Percentiles rank a stretch among this genome's conserved stretches.
Conservation (phyloP, 2,113 vertebrate genomes). For the Podocnemis expansa region DNA sequence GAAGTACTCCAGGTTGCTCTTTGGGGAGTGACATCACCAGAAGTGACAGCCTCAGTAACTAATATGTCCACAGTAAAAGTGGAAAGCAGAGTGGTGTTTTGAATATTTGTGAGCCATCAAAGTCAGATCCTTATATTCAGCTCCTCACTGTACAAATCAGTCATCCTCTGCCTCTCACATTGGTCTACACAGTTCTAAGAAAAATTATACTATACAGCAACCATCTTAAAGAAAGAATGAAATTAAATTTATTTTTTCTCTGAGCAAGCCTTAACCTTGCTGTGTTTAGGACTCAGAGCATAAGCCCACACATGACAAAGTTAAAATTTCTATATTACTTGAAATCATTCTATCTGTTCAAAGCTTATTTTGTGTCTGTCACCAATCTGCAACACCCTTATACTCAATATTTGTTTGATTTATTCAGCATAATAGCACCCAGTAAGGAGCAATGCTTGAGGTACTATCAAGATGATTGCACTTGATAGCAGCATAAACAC, state of each 20-base stretch:
- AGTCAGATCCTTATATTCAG: not conserved
- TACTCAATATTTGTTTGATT: not conserved
- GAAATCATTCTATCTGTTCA: conserved; percentile 60
- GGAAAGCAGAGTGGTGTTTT: not conserved
- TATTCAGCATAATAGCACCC: not conserved
- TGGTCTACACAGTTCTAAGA: not conserved
- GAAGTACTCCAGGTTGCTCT: too few species aligned
- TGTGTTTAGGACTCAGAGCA: conserved; percentile 64
- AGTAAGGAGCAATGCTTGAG: not conserved
- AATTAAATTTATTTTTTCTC: conserved; percentile 64
- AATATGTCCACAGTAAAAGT: not conserved
- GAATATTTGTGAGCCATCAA: not conserved
- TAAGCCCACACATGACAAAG: conserved; percentile 58
- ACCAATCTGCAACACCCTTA: not conserved
- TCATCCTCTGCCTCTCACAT: conserved; percentile 43
- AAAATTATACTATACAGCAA: conserved; percentile 43
- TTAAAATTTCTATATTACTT: conserved; percentile 63
- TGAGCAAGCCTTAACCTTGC: conserved; percentile 74
- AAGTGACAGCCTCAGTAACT: not conserved
- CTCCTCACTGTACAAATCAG: conserved; percentile 3
- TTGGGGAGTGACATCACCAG: not conserved
- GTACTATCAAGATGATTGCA: not conserved
- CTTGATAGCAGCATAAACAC: not conserved
- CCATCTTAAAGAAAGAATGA: conserved; percentile 68
- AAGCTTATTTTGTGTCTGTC: not conserved